Base-by-base conservation (phyloP, 2,888 invertebrate species). In the Ennomos erosarius region DNA sequence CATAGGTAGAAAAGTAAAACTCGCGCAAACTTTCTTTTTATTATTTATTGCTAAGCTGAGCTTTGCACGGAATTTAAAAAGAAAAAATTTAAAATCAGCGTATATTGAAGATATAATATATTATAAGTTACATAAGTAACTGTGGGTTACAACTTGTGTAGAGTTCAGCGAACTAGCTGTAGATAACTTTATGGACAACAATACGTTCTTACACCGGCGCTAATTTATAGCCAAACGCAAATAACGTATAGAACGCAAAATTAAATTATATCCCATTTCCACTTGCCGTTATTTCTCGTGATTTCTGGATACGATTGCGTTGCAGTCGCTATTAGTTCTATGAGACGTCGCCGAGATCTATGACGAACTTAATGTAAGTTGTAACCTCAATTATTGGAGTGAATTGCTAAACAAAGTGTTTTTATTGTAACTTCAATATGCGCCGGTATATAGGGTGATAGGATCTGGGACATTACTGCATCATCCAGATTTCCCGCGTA, bases 381-480 rank as follows among this genome's bases (percentile, higher is more conserved):
- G 51, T 51, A 51, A 51, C 51, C 51, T 43, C 35, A 36, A 16
- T 43, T 11, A 51, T 40, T 35, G 35, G 16, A 51, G 10, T 43
- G 43, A 43, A 43, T 51, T 43, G 51, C 51, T 43, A 42, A 42
- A 42, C n/a, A 43, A 51, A 46, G 16, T 36, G 42, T 50, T 26
- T 26, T 26, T 26, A 26, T 26, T 26, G 26, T 26, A 26, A 43
- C 51, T 51, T 51, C 51, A 51, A 51, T 51, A 51, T 51, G 42
- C 51, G 51, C 51, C 36, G 51, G 51, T 42, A 36, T n/a, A 43
- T 51, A 51, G 51, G 51, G 42, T 51, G 51, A 51, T 51, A 51
- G 43, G 51, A 51, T 36, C 50, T 50, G 42, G 36, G 42, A 42
- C 50, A 43, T 43, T 50, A 42, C 50, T 50, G 42, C 39, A n/a